Conservation (phyloP, 2,888 invertebrate genomes). For the Toxonevra muliebris region DNA sequence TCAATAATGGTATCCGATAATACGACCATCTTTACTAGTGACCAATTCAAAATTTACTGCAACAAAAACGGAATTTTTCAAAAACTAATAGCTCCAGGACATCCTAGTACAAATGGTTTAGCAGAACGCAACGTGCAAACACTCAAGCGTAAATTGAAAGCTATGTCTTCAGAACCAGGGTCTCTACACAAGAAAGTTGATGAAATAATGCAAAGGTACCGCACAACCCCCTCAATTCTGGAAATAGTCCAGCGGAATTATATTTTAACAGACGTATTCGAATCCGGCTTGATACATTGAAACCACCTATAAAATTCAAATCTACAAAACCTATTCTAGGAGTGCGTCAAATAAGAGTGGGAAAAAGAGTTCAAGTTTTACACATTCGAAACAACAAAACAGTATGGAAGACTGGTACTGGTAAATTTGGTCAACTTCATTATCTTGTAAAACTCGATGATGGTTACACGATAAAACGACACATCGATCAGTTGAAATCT, state of each 20-base stretch:
- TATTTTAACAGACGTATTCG: conserved; percentile 33
- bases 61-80: neutral
- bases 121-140: too few relatives aligned
- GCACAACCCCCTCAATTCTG: conserved; percentile 31
- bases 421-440: conserved; percentile 30
- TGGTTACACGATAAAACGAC: too few relatives aligned
- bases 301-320: conserved; percentile 19
- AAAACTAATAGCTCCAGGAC: neutral
- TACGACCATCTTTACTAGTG: neutral
- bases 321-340: conserved; percentile 20
- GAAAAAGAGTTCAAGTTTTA: conserved; percentile 28
- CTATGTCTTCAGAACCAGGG: conserved; percentile 29
- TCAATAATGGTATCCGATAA: neutral
- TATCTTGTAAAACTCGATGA: conserved; percentile 29
- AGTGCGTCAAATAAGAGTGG: conserved; percentile 28
- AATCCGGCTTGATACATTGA: conserved; percentile 32
- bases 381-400: conserved; percentile 28
- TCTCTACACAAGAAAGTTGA: too few relatives aligned
- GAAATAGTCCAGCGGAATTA: conserved; percentile 34
- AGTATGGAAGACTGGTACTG: conserved; percentile 28
- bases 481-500: too few relatives aligned
- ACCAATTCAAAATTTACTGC: neutral
- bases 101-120: too few relatives aligned
- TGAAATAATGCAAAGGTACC: conserved; percentile 33
- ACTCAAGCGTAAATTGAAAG: conserved; percentile 23